A percentile compares a stretch with the other conserved stretches of the same genome.
Evolutionary conservation across 2,888 invertebrate genomes (phyloP).

Genomic region (Cynaeus angustus): DNA sequence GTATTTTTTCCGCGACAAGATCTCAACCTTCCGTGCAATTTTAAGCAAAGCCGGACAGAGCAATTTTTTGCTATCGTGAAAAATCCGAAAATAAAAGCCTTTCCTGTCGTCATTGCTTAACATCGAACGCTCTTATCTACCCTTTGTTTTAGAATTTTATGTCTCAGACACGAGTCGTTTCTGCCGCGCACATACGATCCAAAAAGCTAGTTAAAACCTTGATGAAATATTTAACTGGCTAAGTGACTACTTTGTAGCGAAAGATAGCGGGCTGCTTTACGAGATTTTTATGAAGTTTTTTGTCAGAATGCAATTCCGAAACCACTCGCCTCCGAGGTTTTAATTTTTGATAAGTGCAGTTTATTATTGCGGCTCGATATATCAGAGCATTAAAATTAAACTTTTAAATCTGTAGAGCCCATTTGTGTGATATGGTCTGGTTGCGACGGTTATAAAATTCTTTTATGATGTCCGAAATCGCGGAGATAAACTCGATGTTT

Average conservation of each 20-base stretch:
- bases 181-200: constrained; percentile 31
- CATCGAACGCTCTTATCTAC: constrained; percentile 2
- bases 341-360: constrained; percentile 61
- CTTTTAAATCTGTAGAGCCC: constrained; percentile 59
- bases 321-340: constrained; percentile 53
- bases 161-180: constrained; percentile 11
- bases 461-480: constrained; percentile 58
- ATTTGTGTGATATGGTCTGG: constrained; percentile 54
- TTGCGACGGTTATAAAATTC: constrained; percentile 57
- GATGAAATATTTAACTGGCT: constrained; percentile 56
- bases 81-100: neutral
- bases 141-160: constrained; percentile 19
- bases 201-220: constrained; percentile 55
- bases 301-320: constrained; percentile 55
- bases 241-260: constrained; percentile 56
- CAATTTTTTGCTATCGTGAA: neutral
- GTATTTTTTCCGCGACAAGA: no score
- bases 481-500: constrained; percentile 34
- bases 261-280: constrained; percentile 60
- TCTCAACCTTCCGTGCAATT: no score
- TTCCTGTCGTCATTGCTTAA: neutral
- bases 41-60: no score
- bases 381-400: constrained; percentile 61
- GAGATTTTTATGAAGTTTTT: constrained; percentile 63
- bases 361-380: constrained; percentile 57